Base-by-base conservation (phyloP, 2,797 vertebrate species). In the Mormyrus proboscirostris region DNA sequence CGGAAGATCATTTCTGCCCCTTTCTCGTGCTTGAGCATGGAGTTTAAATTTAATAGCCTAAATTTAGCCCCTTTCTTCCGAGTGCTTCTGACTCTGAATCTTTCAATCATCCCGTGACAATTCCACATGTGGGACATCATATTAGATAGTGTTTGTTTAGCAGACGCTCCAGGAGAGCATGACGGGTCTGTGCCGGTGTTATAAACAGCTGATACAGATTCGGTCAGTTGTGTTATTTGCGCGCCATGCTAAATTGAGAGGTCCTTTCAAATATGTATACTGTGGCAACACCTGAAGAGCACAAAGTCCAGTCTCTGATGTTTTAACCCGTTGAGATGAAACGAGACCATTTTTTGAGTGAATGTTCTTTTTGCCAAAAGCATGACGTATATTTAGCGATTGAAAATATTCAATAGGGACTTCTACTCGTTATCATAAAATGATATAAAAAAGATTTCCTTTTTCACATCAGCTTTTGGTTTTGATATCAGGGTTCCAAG, bases 201-300 rank as follows among this genome's bases (percentile, higher is more conserved):
- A 87, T 87, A 87, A 87, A 57, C 85, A 87, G 10, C 85, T 87
- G 85, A 87, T 87, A 65, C 59, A 88, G 47, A 69, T 88, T 69
- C n/a, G 57, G 41, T 59, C 38, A 59, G 57, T 38, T 87, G 51
- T 57, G 86, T 87, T 87, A 65, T 87, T 59, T 59, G 51, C n/a
- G 47, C 12, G 33, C 59, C 41, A 47, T 88, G 87, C 57, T 69
- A 69, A 88, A 88, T 50, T 88, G 33, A 89, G 50, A 29, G 38
- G 79, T 73, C 88, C 53, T 19, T 51, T 85, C 16, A 49, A 50
- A 49, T 51, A 25, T 49, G 49, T 85, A 29, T 29, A 49, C 82
- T 51, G 47, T 51, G 49, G 49, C 22, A 50, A 85, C 82, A 85
- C 16, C 8, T 44, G 47, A 49, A 44, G 9, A n/a, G 22, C 49